phyloP scores from a whole-genome alignment of 2,113 vertebrate species.

The Varanus komodoensis region DNA sequence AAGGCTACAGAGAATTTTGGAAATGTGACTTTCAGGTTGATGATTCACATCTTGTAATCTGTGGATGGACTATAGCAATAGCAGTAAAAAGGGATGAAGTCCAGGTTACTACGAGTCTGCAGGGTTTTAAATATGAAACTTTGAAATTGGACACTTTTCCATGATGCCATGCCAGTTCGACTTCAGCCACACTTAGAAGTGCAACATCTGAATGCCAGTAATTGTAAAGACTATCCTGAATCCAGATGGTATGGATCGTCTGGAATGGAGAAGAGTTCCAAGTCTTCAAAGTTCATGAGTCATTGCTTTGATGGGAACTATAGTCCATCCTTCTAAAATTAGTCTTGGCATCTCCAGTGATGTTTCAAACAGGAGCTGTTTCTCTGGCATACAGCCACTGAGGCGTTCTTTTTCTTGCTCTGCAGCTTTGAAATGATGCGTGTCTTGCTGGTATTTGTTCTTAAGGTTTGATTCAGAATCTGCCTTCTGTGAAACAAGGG shows the following conservation, averaged over 20 bases:
- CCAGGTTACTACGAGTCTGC: not conserved
- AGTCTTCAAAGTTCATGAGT: not conserved
- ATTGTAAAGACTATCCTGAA: not conserved
- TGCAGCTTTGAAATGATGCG: not conserved
- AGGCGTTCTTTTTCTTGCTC: not conserved
- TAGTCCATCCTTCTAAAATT: not conserved
- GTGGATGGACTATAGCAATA: no score
- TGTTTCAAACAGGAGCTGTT: not conserved
- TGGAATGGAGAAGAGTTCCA: not conserved
- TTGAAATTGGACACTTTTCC: not conserved
- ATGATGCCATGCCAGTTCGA: not conserved
- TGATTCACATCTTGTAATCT: not conserved
- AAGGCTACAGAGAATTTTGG: not conserved
- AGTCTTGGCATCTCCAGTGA: not conserved
- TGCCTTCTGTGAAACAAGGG: not conserved
- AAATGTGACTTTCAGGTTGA: not conserved
- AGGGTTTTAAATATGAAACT: not conserved
- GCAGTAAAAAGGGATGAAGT: not conserved
- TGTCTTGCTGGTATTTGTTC: not conserved
- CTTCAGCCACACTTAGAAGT: not conserved
- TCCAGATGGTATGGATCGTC: not conserved
- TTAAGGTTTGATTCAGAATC: not conserved
- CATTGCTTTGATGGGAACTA: conserved; percentile 3
- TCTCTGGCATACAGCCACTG: not conserved
- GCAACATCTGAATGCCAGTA: not conserved